Evolutionary conservation across 2,113 vertebrate genomes (phyloP).

Genomic region (Marmota monax): DNA sequence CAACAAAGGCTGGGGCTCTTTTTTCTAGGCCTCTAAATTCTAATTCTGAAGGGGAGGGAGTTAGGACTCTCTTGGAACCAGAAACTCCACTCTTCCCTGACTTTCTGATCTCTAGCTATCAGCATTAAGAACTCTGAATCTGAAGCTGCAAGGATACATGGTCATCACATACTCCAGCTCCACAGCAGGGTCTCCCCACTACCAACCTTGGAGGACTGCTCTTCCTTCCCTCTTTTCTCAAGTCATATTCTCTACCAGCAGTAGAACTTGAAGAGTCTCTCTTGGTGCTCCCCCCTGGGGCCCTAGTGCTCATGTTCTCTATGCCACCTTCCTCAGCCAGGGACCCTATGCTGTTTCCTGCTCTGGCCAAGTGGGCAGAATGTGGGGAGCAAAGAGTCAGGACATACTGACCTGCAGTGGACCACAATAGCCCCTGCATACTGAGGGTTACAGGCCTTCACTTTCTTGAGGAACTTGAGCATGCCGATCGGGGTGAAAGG

Average conservation of each 20-base stretch:
- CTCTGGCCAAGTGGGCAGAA: not conserved
- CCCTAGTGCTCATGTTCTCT: not conserved
- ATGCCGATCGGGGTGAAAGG: slow-evolving; percentile 99
- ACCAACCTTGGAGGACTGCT: not conserved
- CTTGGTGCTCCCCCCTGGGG: not conserved
- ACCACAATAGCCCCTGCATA: slow-evolving; percentile 98
- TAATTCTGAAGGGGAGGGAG: not conserved
- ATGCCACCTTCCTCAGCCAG: slow-evolving; percentile 14
- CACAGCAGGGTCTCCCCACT: not conserved
- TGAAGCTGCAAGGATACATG: not conserved
- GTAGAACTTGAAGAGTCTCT: slow-evolving; percentile 16
- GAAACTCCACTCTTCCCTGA: not conserved
- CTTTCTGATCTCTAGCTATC: not conserved
- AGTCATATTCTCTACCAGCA: not conserved
- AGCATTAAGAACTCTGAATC: not conserved
- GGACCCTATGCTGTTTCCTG: not conserved
- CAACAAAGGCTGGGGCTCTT: not conserved
- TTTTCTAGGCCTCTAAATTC: not conserved
- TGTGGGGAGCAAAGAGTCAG: slow-evolving; percentile 35
- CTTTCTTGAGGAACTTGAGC: slow-evolving; percentile 99
- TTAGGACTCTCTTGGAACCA: not conserved
- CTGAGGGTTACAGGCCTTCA: slow-evolving; percentile 96
- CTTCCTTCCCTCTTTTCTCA: not conserved
- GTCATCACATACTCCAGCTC: not conserved
- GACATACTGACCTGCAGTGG: slow-evolving; percentile 95